These are phyloP conservation scores for Nycticryphes semicollaris DNA, from an alignment of 2,113 vertebrate genomes.

Conservation along the genomic window DNA sequence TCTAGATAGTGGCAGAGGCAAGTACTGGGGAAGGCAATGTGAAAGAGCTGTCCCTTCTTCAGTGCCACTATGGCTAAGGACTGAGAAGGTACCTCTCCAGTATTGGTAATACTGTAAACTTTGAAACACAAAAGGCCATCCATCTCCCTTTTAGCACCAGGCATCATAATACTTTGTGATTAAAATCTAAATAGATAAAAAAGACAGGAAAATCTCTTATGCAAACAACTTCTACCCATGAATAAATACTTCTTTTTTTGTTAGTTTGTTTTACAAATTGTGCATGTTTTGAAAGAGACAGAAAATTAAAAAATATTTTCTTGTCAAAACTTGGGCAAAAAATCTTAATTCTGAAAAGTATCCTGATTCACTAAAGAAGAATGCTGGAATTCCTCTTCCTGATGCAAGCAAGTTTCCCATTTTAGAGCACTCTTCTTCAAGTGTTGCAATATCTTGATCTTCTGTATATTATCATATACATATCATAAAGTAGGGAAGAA, in stretches of 20 bases:
- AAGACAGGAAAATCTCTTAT: background rate
- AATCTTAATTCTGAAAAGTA: background rate
- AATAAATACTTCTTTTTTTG: background rate
- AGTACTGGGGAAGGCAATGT: background rate
- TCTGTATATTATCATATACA: background rate
- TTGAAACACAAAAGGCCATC: background rate
- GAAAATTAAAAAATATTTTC: background rate
- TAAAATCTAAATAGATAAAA: background rate
- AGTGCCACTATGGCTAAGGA: background rate
- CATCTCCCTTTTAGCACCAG: background rate
- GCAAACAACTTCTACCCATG: background rate
- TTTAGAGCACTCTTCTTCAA: background rate
- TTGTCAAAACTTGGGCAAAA: background rate
- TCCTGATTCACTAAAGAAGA: background rate
- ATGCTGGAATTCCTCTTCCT: background rate
- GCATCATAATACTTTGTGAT: background rate
- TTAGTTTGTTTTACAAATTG: background rate
- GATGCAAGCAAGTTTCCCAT: background rate
- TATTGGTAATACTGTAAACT: background rate
- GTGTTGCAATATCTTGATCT: background rate
- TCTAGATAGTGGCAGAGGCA: background rate
- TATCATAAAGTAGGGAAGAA: background rate
- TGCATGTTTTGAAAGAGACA: background rate
- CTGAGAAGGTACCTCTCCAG: background rate
- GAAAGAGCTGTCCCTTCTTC: background rate